Percentiles rank a stretch among this genome's conserved stretches.
These are phyloP conservation scores for Orthosia gothica DNA, from an alignment of 2,888 invertebrate genomes.

Conservation along the genomic window DNA sequence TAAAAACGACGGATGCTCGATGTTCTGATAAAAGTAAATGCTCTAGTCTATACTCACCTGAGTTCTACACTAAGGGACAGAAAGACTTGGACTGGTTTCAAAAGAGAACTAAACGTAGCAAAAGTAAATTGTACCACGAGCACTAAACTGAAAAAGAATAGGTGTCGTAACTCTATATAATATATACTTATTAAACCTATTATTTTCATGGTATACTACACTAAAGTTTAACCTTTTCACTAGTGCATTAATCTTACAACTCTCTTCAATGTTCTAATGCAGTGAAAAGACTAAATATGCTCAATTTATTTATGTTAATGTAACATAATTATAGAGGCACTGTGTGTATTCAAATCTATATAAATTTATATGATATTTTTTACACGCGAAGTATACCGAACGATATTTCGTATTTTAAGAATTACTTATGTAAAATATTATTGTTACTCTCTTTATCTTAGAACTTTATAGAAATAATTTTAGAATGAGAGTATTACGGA, in stretches of 20 bases:
- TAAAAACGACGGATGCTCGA: too few species aligned
- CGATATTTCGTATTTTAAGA: slow-evolving; percentile 74
- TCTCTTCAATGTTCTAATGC: slow-evolving; percentile 66
- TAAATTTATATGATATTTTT: slow-evolving; percentile 81
- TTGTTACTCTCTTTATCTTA: slow-evolving; percentile 67
- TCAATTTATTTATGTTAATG: slow-evolving; percentile 91
- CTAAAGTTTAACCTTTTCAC: slow-evolving; percentile 88
- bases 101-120: slow-evolving; percentile 65
- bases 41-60: background rate
- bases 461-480: slow-evolving; percentile 59
- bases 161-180: slow-evolving; percentile 80
- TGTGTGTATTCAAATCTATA: slow-evolving; percentile 91
- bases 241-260: slow-evolving; percentile 67
- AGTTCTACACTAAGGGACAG: slow-evolving; percentile 60
- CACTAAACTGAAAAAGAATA: slow-evolving; percentile 80
- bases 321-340: slow-evolving; percentile 92
- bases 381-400: slow-evolving; percentile 83
- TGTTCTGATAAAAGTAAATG: too few species aligned
- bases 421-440: slow-evolving; percentile 75
- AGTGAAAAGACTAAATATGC: slow-evolving; percentile 89
- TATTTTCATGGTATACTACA: slow-evolving; percentile 87
- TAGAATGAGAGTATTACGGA: slow-evolving; percentile 61
- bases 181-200: slow-evolving; percentile 83
- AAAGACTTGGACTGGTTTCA: slow-evolving; percentile 67
- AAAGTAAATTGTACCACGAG: slow-evolving; percentile 81